Conservation (phyloP, 1,140 invertebrate species). For the Musca domestica region DNA sequence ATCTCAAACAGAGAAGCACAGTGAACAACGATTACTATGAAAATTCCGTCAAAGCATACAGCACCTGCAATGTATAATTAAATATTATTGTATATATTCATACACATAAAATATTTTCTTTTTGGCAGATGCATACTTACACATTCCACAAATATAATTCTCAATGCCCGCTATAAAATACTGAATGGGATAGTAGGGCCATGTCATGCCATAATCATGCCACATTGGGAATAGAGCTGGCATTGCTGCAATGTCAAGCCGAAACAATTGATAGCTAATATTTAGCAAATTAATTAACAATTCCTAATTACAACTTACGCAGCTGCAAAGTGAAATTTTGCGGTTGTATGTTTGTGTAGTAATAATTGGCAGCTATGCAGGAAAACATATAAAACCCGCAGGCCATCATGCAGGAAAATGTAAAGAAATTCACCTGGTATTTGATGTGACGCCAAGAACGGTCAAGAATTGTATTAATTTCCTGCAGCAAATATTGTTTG, state of each 20-base stretch:
- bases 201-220: conserved; percentile 8
- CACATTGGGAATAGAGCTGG: conserved; percentile 11
- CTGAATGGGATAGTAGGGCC: conserved; percentile 6
- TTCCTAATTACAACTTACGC: neutral
- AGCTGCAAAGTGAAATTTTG: conserved; percentile 11
- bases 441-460: neutral
- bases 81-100: neutral
- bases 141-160: conserved; percentile 15
- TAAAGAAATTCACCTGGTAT: conserved; percentile 9
- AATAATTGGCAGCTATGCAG: conserved; percentile 4
- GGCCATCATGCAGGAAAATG: neutral
- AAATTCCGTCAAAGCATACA: conserved; percentile 11
- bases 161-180: conserved; percentile 4
- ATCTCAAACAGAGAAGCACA: neutral
- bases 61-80: neutral
- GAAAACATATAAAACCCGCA: conserved; percentile 15
- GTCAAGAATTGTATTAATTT: neutral
- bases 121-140: neutral
- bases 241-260: neutral
- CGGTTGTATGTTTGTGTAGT: conserved; percentile 11
- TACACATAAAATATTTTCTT: no score
- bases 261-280: neutral
- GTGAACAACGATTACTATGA: conserved; percentile 9
- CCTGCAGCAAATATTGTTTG: conserved; percentile 2
- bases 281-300: neutral